Percentiles rank a stretch among this genome's conserved stretches.
Evolutionary conservation across 2,888 invertebrate genomes (phyloP).

Genomic region (Steinernema hermaphroditum): DNA sequence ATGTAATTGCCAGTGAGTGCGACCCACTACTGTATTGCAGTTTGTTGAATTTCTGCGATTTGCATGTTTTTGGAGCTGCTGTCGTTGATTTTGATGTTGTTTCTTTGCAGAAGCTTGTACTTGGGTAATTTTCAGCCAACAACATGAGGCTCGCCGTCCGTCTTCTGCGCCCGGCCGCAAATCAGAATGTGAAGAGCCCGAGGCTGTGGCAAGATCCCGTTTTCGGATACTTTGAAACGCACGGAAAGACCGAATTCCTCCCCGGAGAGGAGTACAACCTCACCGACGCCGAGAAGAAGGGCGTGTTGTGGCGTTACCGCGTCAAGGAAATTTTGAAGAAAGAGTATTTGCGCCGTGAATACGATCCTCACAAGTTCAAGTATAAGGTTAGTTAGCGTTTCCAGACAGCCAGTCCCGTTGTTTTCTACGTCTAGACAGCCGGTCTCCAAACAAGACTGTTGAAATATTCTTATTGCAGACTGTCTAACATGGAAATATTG

Average conservation of each 20-base stretch:
- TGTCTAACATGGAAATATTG: no score
- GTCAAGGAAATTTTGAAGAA: conserved; percentile 66
- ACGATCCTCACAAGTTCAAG: conserved; percentile 63
- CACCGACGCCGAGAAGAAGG: conserved; percentile 64
- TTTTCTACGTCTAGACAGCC: no score
- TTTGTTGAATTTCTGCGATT: no score
- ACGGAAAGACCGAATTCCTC: conserved; percentile 65
- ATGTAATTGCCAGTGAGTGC: not conserved
- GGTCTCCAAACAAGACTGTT: no score
- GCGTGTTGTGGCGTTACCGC: conserved; percentile 62
- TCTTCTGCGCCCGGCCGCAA: conserved; percentile 64
- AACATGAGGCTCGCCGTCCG: conserved; percentile 60
- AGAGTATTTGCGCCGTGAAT: conserved; percentile 66
- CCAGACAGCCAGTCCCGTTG: no score
- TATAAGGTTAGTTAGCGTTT: conserved; percentile 55
- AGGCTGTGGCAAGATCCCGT: conserved; percentile 65
- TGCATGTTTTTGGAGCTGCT: no score
- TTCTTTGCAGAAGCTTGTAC: no score
- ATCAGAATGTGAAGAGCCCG: conserved; percentile 62
- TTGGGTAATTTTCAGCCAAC: no score
- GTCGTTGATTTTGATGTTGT: no score
- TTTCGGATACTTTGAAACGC: conserved; percentile 51
- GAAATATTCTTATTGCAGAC: no score
- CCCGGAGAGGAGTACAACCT: conserved; percentile 65
- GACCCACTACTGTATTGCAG: not conserved